Evolutionary conservation across 2,113 vertebrate genomes (phyloP), one percentile per base, ranked within the genome.

Genomic region (Pogona vitticeps): DNA sequence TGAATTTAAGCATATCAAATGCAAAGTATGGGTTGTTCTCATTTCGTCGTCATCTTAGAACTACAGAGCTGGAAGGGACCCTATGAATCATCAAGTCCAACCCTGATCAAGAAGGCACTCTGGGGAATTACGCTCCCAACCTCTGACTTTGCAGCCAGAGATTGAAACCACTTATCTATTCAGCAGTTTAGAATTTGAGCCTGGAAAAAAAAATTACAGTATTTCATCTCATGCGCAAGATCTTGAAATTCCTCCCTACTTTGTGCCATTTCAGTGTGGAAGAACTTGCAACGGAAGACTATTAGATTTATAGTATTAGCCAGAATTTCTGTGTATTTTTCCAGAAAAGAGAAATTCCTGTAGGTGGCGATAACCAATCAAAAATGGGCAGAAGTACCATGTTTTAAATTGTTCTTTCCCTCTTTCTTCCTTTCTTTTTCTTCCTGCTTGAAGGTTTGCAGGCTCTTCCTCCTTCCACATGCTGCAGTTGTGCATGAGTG

Each of bases 311-410:
- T 42, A n/a, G 21, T 26, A 23, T 38, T 31, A n/a, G 17, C 38
- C 38, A 9, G 6, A 21, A 23, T 28, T 6, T 68, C 13, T 0
- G 71, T 4, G 36, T 65, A 14, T 23, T 76, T 84, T 88, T 23
- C 77, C 7, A 9, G 12, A 46, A 31, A 31, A 40, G 33, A 71
- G 38, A 86, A 33, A 78, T 86, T 90, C 96, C 97, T 96, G 95
- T 92, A 97, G 97, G 91, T 97, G 97, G 97, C 96, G 94, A 91
- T 92, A 95, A 91, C 93, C 90, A 90, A 94, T 91, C 94, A 97
- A 65, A 89, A 96, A 97, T 97, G 93, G 58, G 14, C 14, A 18
- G 17, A 28, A 65, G 46, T 33, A 15, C 1, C 56, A 15, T 14
- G 12, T 90, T 76, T 28, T 63, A 52, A 85, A 42, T 58, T 52